Evolutionary conservation across 1,140 invertebrate species (phyloP).

Genomic region (Calycopis cecrops): DNA sequence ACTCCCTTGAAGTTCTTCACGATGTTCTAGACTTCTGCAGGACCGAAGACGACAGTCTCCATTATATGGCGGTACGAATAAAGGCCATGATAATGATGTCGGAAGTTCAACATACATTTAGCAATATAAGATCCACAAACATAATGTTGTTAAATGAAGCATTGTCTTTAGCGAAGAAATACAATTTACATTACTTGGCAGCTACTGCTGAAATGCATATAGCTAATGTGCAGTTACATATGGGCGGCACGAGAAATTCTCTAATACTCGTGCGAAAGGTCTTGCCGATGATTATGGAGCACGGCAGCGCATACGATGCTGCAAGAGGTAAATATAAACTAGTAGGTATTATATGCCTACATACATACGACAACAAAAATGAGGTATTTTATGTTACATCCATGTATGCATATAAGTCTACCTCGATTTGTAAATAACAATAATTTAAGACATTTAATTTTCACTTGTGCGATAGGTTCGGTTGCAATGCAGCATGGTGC

Average conservation of each 20-base stretch:
- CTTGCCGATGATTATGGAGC: constrained; percentile 83
- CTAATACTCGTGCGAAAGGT: constrained; percentile 81
- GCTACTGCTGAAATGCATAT: constrained; percentile 86
- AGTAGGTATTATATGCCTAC: too few relatives aligned
- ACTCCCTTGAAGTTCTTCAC: constrained; percentile 77
- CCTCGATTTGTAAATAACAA: too few relatives aligned
- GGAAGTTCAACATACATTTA: constrained; percentile 80
- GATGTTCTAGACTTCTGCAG: constrained; percentile 75
- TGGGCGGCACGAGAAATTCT: constrained; percentile 85
- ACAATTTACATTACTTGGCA: constrained; percentile 85
- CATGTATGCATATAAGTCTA: too few relatives aligned
- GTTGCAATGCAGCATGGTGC: too few relatives aligned
- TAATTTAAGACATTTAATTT: too few relatives aligned
- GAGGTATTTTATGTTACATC: too few relatives aligned
- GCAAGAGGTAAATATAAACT: constrained; percentile 74
- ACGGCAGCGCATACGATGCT: constrained; percentile 88
- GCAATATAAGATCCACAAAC: constrained; percentile 72
- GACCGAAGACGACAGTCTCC: constrained; percentile 66
- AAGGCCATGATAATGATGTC: constrained; percentile 83
- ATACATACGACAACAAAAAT: too few relatives aligned
- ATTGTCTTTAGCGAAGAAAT: constrained; percentile 80
- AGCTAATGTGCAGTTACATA: constrained; percentile 83
- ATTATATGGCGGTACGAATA: constrained; percentile 77
- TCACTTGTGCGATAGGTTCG: too few relatives aligned
- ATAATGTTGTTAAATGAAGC: constrained; percentile 81